Base-by-base conservation (phyloP, 1,140 invertebrate genomes). In the Copidosoma floridanum region DNA sequence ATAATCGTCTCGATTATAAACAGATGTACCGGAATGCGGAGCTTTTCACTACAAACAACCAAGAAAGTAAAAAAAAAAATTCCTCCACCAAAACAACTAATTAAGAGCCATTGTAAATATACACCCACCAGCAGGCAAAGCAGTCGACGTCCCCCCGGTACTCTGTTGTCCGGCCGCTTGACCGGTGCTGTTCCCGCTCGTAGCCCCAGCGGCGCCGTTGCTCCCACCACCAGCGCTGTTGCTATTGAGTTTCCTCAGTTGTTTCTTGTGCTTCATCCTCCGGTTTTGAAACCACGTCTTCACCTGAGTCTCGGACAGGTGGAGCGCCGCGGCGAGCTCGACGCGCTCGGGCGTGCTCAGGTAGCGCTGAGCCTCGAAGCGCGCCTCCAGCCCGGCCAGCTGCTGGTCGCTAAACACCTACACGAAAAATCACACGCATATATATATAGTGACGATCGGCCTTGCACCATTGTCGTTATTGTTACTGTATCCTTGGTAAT, bases 241-340 rank as follows among this genome's bases (percentile, higher is more conserved):
- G n/a, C 85, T 86, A 38, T 79, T 83, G 20, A 85, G 67, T 71
- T 91, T 90, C 56, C 93, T 82, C 70, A 96, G 83, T 72, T 96
- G 91, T 74, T 98, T 98, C 83, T 98, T 98, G 77, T 97, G 94
- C 72, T 98, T 98, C 95, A 98, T 98, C 64, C 95, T 82, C 14
- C 95, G 81, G 79, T 98, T 98, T 81, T 98, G 95, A 80, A 98
- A 98, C 96, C 95, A 98, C 29, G 94, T 97, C 83, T 97, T 98
- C 43, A 97, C 95, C 81, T 99, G 97, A 0, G 97, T 97, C 82
- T 99, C 96, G 1, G 93, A 97, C 2, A 99, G 83, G 68, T 93
- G 93, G 12, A 99, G 81, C 0, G 90, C 89, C 3, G 89, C 89
- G 0, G 97, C 97, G 41, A 99, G 79, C 72, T 98, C 95, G 7